Evolutionary conservation across 2,113 vertebrate species (phyloP).

Genomic region (Perca flavescens): DNA sequence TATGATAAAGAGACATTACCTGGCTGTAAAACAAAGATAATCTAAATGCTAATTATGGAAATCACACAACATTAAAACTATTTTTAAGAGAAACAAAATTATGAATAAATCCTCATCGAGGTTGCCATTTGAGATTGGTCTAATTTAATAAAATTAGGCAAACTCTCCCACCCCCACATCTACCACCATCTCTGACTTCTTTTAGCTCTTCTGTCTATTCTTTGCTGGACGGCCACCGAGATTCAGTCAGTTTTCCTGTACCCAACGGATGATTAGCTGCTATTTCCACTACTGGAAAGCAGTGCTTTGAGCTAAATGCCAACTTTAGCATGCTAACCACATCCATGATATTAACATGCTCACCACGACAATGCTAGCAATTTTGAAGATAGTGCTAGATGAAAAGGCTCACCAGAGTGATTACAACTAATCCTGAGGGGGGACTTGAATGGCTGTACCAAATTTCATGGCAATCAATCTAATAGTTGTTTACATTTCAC

Average conservation of each 20-base stretch:
- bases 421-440: too few relatives aligned
- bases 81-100: slow-evolving; percentile 79
- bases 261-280: slow-evolving; percentile 62
- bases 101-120: slow-evolving; percentile 82
- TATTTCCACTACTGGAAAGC: slow-evolving; percentile 46
- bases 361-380: not conserved
- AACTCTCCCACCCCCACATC: slow-evolving; percentile 39
- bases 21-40: slow-evolving; percentile 84
- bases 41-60: slow-evolving; percentile 87
- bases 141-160: slow-evolving; percentile 81
- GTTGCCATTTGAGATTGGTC: slow-evolving; percentile 79
- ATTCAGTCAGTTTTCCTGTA: slow-evolving; percentile 37
- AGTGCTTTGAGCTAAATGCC: not conserved
- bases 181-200: slow-evolving; percentile 37
- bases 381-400: not conserved
- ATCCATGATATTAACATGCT: not conserved
- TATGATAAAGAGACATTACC: slow-evolving; percentile 83
- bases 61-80: slow-evolving; percentile 82
- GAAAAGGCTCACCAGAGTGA: too few relatives aligned
- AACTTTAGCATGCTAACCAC: not conserved
- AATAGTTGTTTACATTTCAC: too few relatives aligned
- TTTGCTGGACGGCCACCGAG: not conserved
- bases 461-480: not conserved
- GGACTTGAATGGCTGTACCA: not conserved
- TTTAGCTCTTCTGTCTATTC: slow-evolving; percentile 24